Base-by-base conservation (phyloP, 2,888 invertebrate species). In the Catotricha subobsoleta region DNA sequence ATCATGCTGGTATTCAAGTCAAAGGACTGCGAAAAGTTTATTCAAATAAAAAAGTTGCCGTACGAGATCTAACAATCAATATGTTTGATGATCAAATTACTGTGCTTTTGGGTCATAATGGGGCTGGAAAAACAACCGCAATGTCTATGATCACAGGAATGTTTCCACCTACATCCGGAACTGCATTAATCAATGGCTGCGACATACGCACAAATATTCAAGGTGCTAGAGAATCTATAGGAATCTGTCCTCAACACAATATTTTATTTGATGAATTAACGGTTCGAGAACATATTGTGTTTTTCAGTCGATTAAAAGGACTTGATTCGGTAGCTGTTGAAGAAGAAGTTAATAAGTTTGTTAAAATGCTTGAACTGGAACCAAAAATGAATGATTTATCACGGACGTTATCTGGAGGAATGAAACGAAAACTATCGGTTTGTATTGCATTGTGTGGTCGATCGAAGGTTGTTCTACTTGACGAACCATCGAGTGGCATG, bases 61-160 rank as follows among this genome's bases (percentile, higher is more conserved):
- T 82, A 0, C 68, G 75, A 45, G 71, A 75, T 44, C 60, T 88
- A 39, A 71, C 71, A 13, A 52, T 88, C 45, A 82, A 83, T 51
- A 80, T 92, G 71, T 91, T 81, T 54, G 76, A 83, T 54, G 78
- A 80, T 45, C 88, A 92, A 64, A 88, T 91, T 45, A 90, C 90
- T 0, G 86, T 83, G 2, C 55, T 83, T n/a, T 61, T 86, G 30
- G 83, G 82, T 1, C 80, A 82, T 42, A 39, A 39, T 15, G 91
- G 92, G 3, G 91, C 91, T 38, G 91, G 91, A 9, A 92, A 92
- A 66, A 88, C 90, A 0, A 91, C 92, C 0, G 87, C 88, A 2
- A 88, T 92, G 69, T 84, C 86, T 1, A 90, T 92, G 79, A 62
- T 92, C 33, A 90, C 88, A 30, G 91, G 79, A 33, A 75, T 80